Evolutionary conservation across 2,888 invertebrate genomes (phyloP), one percentile per base, ranked within the genome.

Genomic region (Aphidoletes aphidimyza): DNA sequence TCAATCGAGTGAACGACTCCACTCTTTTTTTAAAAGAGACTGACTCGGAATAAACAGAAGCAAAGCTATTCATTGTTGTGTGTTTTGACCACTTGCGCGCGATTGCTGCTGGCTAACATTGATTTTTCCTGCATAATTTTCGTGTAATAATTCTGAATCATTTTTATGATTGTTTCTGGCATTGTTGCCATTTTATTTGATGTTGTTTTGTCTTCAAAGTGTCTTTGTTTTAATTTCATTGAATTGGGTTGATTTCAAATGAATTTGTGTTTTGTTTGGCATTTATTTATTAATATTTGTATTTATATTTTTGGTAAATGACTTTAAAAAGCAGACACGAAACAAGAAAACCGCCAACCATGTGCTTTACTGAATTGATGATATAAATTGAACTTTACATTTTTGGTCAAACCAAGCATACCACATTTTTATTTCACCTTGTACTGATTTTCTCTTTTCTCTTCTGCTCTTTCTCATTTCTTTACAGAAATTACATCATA

Each of bases 71-170:
- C 6, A 6, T 6, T n/a, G 69, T 69, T 69, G 69, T 69, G 9
- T 69, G 34, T 69, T n/a, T n/a, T 69, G 69, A 69, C 69, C 69
- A 30, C 22, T n/a, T n/a, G 54, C 54, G 54, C 69, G 69, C 69
- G 69, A 69, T 69, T 69, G 69, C 69, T 69, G 34, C 69, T 69
- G 69, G 14, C 5, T 54, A 5, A n/a, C 5, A 69, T 69, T 69
- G 69, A 69, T 69, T 69, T 69, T 69, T 17, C 69, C 30, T 69
- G 30, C 34, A 69, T 69, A 54, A 54, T 17, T 14, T 54, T 42
- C 14, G 54, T 54, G 54, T 54, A 8, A 19, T 49, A 49, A n/a
- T 42, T 42, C 42, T 42, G 6, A 42, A 6, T 42, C 19, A 49
- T 49, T 9, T 42, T 42, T 42, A 42, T 42, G 42, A 11, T 49